Conservation (phyloP, 2,888 invertebrate species). For the Polymixis flavicincta region DNA sequence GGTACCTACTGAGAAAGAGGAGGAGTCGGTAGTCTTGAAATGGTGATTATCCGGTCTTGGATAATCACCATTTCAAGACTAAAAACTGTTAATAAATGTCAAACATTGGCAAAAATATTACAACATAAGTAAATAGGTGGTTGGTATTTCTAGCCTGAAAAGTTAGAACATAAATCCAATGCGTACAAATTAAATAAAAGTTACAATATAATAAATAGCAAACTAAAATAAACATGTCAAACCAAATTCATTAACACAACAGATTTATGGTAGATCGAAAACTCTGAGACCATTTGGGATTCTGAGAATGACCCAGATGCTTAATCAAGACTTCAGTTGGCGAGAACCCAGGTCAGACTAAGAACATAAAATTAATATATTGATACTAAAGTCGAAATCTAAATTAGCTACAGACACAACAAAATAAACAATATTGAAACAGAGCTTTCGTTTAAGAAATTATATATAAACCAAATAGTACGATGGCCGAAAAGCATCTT, state of each 20-base stretch:
- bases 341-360: conserved; percentile 46
- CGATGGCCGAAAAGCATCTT: conserved; percentile 22
- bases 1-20: neutral
- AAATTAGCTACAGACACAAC: conserved; percentile 45
- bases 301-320: conserved; percentile 48
- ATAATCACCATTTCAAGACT: neutral
- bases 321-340: conserved; percentile 46
- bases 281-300: conserved; percentile 38
- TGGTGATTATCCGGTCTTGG: neutral
- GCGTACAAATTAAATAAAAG: conserved; percentile 27
- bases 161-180: conserved; percentile 12
- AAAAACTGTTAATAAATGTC: neutral
- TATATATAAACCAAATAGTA: conserved; percentile 44
- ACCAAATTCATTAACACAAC: conserved; percentile 32
- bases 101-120: neutral
- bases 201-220: conserved; percentile 35
- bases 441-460: conserved; percentile 39
- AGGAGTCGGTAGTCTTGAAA: no score
- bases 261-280: conserved; percentile 50
- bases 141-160: conserved; percentile 7
- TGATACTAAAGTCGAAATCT: conserved; percentile 50
- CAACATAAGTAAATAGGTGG: neutral
- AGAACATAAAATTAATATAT: conserved; percentile 53
- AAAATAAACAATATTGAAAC: conserved; percentile 52
- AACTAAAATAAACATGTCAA: conserved; percentile 36